Conservation (phyloP, 2,113 vertebrate genomes). For the Antigone vipio region DNA sequence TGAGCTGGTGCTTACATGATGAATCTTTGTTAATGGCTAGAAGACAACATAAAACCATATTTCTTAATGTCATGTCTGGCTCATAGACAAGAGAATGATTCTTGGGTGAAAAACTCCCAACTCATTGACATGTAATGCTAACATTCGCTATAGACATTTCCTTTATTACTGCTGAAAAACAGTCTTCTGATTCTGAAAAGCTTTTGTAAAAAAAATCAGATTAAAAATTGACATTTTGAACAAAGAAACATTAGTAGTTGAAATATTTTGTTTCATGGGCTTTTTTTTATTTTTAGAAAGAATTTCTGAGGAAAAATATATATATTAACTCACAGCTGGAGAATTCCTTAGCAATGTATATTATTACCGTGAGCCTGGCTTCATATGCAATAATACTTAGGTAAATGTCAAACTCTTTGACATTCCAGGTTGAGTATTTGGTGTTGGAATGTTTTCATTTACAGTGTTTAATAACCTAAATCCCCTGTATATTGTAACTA, state of each 20-base stretch:
- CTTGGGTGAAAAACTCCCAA: not conserved
- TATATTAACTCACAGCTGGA: not conserved
- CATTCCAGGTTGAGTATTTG: not conserved
- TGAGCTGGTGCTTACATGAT: not conserved
- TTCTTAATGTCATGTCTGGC: not conserved
- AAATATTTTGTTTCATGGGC: not conserved
- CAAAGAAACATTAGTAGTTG: not conserved
- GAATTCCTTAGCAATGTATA: not conserved
- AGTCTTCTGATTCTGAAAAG: not conserved
- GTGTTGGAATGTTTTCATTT: not conserved
- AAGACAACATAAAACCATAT: not conserved
- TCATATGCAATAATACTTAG: not conserved
- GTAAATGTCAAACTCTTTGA: not conserved
- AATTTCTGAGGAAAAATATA: not conserved
- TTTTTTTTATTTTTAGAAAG: not conserved
- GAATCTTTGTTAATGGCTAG: not conserved
- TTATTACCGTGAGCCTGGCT: not conserved
- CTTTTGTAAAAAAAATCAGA: not conserved
- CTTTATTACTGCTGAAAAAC: not conserved
- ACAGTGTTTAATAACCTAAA: not conserved
- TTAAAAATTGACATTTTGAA: not conserved
- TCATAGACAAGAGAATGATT: not conserved
- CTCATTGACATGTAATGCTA: not conserved
- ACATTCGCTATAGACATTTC: not conserved
- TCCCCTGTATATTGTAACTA: not conserved